These are phyloP conservation scores for Scopus umbretta DNA, from an alignment of 2,113 vertebrate species.

Conservation along the genomic window DNA sequence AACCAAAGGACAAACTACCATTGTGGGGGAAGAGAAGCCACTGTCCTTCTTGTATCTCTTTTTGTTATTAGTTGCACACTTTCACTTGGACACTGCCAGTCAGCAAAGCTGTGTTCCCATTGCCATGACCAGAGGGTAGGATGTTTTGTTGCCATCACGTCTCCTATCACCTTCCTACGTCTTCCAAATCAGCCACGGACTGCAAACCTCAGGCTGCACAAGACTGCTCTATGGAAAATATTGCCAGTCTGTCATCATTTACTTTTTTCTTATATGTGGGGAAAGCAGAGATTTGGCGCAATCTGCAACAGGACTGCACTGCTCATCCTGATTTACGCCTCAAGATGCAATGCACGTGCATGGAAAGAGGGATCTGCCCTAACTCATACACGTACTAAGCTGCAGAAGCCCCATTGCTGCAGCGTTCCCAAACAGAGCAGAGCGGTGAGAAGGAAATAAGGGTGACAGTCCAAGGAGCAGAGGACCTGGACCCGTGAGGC, in stretches of 20 bases:
- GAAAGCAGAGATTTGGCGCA: not conserved
- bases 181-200: not conserved
- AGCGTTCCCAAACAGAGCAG: not conserved
- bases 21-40: not conserved
- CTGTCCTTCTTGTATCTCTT: not conserved
- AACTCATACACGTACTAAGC: not conserved
- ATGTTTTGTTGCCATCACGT: not conserved
- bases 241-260: not conserved
- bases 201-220: not conserved
- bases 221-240: not conserved
- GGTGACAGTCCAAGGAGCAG: not conserved
- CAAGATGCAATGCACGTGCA: rapidly evolving
- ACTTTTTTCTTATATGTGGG: not conserved
- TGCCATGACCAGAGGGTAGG: not conserved
- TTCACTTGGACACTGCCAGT: not conserved
- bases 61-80: not conserved
- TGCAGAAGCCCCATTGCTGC: not conserved
- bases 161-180: not conserved
- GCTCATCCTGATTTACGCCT: not conserved
- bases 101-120: not conserved
- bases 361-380: not conserved
- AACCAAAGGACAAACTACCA: not conserved
- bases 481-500: not conserved
- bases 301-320: not conserved
- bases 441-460: not conserved